Conservation (phyloP, 2,113 vertebrate species). For the Tautogolabrus adspersus region DNA sequence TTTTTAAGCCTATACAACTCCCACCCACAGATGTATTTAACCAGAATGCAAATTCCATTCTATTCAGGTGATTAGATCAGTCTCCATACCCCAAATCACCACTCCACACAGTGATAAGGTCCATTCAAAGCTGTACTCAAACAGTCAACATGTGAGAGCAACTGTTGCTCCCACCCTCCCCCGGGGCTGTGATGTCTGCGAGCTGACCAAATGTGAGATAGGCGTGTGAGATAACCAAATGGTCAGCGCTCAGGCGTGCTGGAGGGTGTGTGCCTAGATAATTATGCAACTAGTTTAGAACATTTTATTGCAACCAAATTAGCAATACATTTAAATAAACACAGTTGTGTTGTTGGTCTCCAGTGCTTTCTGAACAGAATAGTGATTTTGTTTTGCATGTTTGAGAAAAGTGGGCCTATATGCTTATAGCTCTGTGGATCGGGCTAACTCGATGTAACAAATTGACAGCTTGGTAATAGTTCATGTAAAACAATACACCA, state of each 20-base stretch:
- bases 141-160: slow-evolving; percentile 2
- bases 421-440: too few species aligned
- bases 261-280: too few species aligned
- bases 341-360: too few species aligned
- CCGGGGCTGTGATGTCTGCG: slow-evolving; percentile 1
- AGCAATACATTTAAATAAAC: too few species aligned
- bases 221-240: slow-evolving; percentile 15
- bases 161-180: neutral
- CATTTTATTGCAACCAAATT: neutral
- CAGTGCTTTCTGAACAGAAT: too few species aligned
- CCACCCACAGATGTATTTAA: neutral
- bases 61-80: slow-evolving; percentile 48
- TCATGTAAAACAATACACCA: too few species aligned
- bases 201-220: slow-evolving; percentile 11
- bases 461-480: too few species aligned
- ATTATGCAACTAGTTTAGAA: neutral
- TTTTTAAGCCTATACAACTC: neutral
- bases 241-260: neutral
- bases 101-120: slow-evolving; percentile 2
- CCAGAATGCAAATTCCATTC: slow-evolving; percentile 13
- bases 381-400: too few species aligned
- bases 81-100: neutral
- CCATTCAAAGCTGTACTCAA: neutral
- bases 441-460: too few species aligned
- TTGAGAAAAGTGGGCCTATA: too few species aligned